Evolutionary conservation across 2,113 vertebrate species (phyloP).

Genomic region (Casuarius casuarius): DNA sequence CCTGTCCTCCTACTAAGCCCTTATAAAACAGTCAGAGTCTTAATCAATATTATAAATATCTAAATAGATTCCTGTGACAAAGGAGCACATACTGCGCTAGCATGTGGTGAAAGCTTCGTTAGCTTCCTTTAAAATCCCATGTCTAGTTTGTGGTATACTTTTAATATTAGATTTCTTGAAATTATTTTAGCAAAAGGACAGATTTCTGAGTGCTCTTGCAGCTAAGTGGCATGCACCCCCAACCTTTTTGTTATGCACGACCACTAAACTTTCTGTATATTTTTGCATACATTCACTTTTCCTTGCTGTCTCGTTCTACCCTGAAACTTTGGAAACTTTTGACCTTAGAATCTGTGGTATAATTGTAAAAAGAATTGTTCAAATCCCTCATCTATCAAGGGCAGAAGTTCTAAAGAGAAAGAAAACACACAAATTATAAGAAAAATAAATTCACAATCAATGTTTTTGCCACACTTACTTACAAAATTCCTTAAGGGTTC

Average conservation of each 20-base stretch:
- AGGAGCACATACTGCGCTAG: neutral
- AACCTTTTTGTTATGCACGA: neutral
- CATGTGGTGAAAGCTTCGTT: neutral
- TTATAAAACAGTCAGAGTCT: neutral
- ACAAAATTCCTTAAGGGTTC: constrained; percentile 61
- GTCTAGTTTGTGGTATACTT: neutral
- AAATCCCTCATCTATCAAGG: constrained; percentile 55
- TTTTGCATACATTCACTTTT: constrained; percentile 68
- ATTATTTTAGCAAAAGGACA: neutral
- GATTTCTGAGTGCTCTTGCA: neutral
- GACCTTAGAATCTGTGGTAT: constrained; percentile 60
- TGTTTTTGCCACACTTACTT: constrained; percentile 60
- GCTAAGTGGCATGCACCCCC: neutral
- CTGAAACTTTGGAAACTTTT: constrained; percentile 62
- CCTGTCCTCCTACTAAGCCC: neutral
- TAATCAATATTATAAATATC: neutral
- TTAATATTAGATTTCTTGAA: neutral
- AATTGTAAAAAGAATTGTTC: constrained; percentile 62
- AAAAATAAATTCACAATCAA: constrained; percentile 75
- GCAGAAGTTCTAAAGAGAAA: constrained; percentile 65
- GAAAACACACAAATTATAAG: constrained; percentile 67
- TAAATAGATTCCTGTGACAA: neutral
- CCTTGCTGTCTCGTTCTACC: constrained; percentile 42
- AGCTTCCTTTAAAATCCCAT: neutral
- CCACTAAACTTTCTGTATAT: constrained; percentile 43